Evolutionary conservation across 2,888 invertebrate genomes (phyloP), one percentile per base, ranked within the genome.

Genomic region (Sinelater perroti): DNA sequence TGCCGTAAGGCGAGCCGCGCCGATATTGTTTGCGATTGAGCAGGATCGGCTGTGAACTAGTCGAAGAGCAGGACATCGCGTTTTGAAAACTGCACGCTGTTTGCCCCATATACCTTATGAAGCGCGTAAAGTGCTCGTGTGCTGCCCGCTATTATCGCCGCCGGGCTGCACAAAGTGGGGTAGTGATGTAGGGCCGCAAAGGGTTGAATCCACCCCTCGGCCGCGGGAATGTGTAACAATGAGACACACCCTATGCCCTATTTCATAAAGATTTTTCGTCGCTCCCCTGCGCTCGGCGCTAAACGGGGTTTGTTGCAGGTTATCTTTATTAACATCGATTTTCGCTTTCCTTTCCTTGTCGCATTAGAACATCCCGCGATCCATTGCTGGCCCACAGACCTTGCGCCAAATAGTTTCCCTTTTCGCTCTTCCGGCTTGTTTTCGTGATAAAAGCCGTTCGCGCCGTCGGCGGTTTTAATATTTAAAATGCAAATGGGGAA

Each of bases 121-220:
- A 53, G 53, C 53, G 36, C 46, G 51, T 45, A 38, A 40, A 57
- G 51, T 50, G 59, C 36, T 54, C 51, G 33, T 50, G 42, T 55
- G 55, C 36, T 30, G 18, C 21, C 28, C 30, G 45, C 50, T 50
- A 52, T 52, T 52, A 59, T 59, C 54, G 36, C 30, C 38, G 36
- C 21, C 33, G 35, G 36, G 36, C 28, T 38, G 45, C 45, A 20
- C 46, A 56, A 55, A 56, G 50, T 50, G 51, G 60, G 60, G 45
- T 56, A 46, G 30, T 26, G 51, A 60, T 56, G 55, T 60, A 51
- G 60, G 60, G 42, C 60, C 52, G 35, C 28, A 40, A 60, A 50
- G 56, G 60, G 55, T 55, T 50, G 28, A 45, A 44, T 33, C 60
- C 50, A 38, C 45, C 60, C 60, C 45, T 51, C 33, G 16, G 26